Evolutionary conservation across 2,888 invertebrate species (phyloP).

Genomic region (Eupithecia dodoneata): DNA sequence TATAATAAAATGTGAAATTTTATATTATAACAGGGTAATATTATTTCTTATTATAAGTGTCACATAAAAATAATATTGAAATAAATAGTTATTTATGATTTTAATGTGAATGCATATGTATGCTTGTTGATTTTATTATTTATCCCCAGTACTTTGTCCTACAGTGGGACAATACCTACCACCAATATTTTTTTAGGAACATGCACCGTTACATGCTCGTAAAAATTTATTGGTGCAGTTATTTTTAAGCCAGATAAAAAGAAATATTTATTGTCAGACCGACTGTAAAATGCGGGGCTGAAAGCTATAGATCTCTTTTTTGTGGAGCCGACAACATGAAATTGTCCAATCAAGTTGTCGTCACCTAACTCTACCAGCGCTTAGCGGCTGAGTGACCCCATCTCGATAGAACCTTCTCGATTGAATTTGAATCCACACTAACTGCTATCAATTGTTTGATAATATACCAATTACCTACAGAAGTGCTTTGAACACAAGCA

Average conservation of each 20-base stretch:
- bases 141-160: background rate
- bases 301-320: background rate
- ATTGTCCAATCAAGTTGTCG: background rate
- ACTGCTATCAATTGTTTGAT: background rate
- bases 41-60: too few species aligned
- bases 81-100: background rate
- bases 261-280: background rate
- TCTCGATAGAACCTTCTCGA: constrained; percentile 1
- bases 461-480: background rate
- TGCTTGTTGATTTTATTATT: background rate
- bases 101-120: background rate
- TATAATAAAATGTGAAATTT: background rate
- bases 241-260: background rate
- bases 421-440: constrained; percentile 5
- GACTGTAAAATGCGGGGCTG: background rate
- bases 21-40: background rate
- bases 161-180: background rate
- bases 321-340: background rate
- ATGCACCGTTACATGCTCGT: background rate
- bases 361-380: background rate
- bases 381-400: background rate
- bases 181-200: too few species aligned
- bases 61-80: background rate
- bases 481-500: background rate
- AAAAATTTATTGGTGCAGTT: background rate